Evolutionary conservation across 1,140 invertebrate species (phyloP).

Genomic region (Riptortus pedestris): DNA sequence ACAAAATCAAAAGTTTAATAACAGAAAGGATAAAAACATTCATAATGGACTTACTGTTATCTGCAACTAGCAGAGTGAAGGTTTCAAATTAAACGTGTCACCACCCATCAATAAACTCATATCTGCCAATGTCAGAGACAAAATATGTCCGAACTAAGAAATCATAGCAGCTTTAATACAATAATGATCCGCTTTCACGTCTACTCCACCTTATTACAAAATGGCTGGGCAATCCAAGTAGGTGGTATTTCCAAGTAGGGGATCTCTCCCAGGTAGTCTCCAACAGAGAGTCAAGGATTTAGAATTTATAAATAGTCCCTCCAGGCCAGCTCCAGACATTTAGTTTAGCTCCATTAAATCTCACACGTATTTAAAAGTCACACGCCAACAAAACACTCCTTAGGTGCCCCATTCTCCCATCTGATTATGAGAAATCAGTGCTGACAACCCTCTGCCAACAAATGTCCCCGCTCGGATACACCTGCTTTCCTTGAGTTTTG

Average conservation of each 20-base stretch:
- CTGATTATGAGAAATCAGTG: slow-evolving; percentile 6
- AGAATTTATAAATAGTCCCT: not conserved
- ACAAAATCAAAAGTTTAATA: no score
- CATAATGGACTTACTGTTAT: no score
- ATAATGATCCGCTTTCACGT: slow-evolving; percentile 8
- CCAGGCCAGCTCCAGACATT: not conserved
- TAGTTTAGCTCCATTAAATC: not conserved
- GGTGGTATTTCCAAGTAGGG: slow-evolving; percentile 9
- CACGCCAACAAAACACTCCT: not conserved
- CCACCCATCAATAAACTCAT: not conserved
- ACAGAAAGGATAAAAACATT: no score
- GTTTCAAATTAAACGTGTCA: not conserved
- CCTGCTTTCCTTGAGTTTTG: not conserved
- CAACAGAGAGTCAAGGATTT: not conserved
- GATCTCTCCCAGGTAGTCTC: not conserved
- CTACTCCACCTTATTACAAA: slow-evolving; percentile 19
- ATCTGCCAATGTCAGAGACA: not conserved
- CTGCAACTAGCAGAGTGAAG: no score
- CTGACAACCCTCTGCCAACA: not conserved
- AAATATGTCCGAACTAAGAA: no score
- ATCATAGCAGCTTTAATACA: no score
- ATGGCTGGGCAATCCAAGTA: slow-evolving; percentile 20
- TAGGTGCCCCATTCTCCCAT: not conserved
- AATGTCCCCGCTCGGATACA: not conserved
- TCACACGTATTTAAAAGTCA: not conserved